phyloP scores from a whole-genome alignment of 2,113 vertebrate species.

The Kryptolebias marmoratus region DNA sequence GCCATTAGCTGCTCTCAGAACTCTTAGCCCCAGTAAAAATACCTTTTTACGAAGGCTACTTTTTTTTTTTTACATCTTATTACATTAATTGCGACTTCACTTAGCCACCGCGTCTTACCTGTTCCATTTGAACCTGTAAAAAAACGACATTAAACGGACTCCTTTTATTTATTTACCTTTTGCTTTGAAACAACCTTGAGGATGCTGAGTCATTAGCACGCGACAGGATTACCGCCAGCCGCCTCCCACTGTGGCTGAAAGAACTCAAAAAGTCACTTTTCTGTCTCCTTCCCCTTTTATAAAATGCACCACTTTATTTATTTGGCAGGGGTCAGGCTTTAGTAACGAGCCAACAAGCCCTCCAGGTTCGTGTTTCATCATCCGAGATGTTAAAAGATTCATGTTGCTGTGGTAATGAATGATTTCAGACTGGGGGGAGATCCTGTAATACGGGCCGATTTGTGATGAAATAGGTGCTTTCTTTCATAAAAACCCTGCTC shows the following conservation, averaged over 20 bases:
- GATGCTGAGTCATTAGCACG: conserved; percentile 35
- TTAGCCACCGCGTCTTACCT: conserved; percentile 44
- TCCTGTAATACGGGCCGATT: neutral
- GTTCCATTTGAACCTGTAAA: conserved; percentile 25
- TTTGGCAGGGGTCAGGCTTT: conserved; percentile 26
- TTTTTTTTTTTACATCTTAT: conserved; percentile 9
- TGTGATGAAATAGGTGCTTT: neutral
- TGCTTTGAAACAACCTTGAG: conserved; percentile 51
- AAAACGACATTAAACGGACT: conserved; percentile 35
- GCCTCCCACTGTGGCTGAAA: conserved; percentile 9
- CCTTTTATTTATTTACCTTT: neutral
- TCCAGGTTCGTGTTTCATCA: neutral
- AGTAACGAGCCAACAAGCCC: neutral
- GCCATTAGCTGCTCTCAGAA: conserved; percentile 23
- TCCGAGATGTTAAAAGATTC: neutral
- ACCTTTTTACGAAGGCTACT: conserved; percentile 28
- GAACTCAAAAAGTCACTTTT: neutral
- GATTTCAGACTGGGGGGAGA: neutral
- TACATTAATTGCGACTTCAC: conserved; percentile 48
- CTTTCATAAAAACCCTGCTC: neutral
- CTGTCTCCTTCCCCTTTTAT: conserved; percentile 7
- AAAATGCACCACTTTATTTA: conserved; percentile 20
- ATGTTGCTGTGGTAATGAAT: neutral
- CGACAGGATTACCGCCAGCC: conserved; percentile 13
- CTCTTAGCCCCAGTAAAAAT: conserved; percentile 33